These are phyloP conservation scores for Bagarius yarrelli DNA, from an alignment of 2,113 vertebrate genomes.

Conservation along the genomic window DNA sequence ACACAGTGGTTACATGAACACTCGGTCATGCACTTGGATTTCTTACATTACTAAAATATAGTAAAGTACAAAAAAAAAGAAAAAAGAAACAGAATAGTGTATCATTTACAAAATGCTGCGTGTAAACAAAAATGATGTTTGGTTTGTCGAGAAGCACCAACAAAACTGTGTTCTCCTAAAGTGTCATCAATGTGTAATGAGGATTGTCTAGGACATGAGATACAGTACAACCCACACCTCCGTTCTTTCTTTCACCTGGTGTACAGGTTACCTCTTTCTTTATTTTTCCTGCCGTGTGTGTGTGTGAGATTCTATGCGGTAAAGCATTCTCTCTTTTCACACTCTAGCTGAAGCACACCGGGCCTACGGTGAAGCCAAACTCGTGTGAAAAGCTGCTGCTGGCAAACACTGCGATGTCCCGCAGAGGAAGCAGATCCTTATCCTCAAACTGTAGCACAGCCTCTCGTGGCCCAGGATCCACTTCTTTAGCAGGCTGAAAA, in stretches of 20 bases:
- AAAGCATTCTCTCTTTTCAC: background rate
- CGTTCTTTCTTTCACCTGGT: constrained; percentile 39
- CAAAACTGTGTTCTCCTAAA: constrained; percentile 29
- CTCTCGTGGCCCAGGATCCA: constrained; percentile 63
- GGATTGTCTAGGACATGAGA: constrained; percentile 35
- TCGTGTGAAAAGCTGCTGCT: constrained; percentile 64
- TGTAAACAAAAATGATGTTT: constrained; percentile 66
- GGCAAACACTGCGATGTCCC: constrained; percentile 77
- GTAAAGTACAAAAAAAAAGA: constrained; percentile 41
- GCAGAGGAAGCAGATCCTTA: constrained; percentile 79
- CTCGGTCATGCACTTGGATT: constrained; percentile 26
- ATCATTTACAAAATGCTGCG: constrained; percentile 61
- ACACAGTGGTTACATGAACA: constrained; percentile 49
- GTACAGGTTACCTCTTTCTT: constrained; percentile 23
- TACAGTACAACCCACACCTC: constrained; percentile 24
- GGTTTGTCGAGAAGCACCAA: constrained; percentile 36
- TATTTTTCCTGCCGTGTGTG: constrained; percentile 2
- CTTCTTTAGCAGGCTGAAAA: constrained; percentile 66
- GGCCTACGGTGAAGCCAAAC: constrained; percentile 81
- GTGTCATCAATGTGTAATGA: constrained; percentile 42
- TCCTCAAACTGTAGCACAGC: constrained; percentile 81
- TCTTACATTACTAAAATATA: constrained; percentile 4
- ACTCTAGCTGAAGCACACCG: constrained; percentile 83
- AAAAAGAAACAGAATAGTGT: constrained; percentile 51
- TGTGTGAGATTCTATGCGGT: background rate